Conservation (phyloP, 2,888 invertebrate genomes). For the Melanostoma scalare region DNA sequence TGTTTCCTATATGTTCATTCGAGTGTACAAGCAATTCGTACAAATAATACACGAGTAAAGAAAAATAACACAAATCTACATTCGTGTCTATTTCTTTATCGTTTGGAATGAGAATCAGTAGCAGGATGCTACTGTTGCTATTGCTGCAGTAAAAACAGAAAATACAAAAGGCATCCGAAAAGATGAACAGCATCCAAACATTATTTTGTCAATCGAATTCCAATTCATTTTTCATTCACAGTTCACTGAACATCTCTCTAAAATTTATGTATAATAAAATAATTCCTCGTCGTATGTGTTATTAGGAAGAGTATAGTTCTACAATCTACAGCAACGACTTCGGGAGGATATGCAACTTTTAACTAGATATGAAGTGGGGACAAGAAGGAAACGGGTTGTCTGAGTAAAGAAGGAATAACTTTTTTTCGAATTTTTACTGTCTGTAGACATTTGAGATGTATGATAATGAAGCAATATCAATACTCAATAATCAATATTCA, state of each 20-base stretch:
- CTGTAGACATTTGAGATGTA: too few species aligned
- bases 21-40: conserved; percentile 53
- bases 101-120: conserved; percentile 55
- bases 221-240: conserved; percentile 81
- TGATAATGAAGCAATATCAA: too few species aligned
- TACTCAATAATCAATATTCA: too few species aligned
- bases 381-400: neutral
- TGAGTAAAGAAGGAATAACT: neutral
- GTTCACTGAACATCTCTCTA: conserved; percentile 77
- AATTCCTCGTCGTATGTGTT: conserved; percentile 69
- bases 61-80: conserved; percentile 68
- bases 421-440: too few species aligned
- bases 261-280: conserved; percentile 75
- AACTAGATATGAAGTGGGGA: too few species aligned
- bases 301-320: conserved; percentile 18
- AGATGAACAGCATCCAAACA: conserved; percentile 73
- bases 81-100: conserved; percentile 63
- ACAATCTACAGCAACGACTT: too few species aligned
- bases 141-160: conserved; percentile 50
- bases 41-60: conserved; percentile 47
- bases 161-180: conserved; percentile 25
- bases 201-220: conserved; percentile 80
- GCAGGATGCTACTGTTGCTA: conserved; percentile 44
- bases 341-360: too few species aligned
- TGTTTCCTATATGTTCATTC: conserved; percentile 70